Base-by-base conservation (phyloP, 2,113 vertebrate genomes). In the Mola mola region DNA sequence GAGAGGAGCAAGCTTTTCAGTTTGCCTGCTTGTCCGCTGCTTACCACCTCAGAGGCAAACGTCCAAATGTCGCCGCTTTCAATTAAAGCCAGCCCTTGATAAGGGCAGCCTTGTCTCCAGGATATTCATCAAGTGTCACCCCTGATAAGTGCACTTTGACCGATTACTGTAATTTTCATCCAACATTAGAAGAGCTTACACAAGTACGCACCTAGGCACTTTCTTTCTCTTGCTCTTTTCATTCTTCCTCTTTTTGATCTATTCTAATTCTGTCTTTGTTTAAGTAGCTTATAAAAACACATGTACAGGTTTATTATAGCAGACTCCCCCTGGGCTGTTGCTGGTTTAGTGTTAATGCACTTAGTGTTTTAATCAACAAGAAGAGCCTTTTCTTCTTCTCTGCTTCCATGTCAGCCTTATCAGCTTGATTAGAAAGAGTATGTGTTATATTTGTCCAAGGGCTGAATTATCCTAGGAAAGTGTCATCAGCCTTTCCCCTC, bases 21-120 rank as follows among this genome's bases (percentile, higher is more conserved):
- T 63, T 47, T 62, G 40, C 78, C 50, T 55, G 42, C 79, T 51
- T 63, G 55, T 56, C 66, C 55, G 28, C 58, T 31, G 44, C 67
- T 74, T 65, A 34, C 41, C 47, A 61, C 63, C 78, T 79, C 74
- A 34, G 65, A 81, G 71, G 51, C 61, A 0, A 13, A 56, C 83
- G 75, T 91, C 83, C 74, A 72, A 89, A 88, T 84, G 81, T 81
- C 85, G 83, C 84, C 25, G 43, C 83, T 90, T 91, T 42, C 89
- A 84, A 91, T 92, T 91, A 90, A 84, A 81, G 75, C 72, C 4
- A n/a, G 64, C 73, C 75, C 63, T 83, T 82, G 85, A 89, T 90
- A 86, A 89, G 87, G 87, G 75, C 83, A 64, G 64, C 41, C 47
- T 76, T 83, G 81, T 82, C 86, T 79, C 64, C 55, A 8, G 86